Conservation (phyloP, 2,888 invertebrate species). For the Hypsopygia costalis region DNA sequence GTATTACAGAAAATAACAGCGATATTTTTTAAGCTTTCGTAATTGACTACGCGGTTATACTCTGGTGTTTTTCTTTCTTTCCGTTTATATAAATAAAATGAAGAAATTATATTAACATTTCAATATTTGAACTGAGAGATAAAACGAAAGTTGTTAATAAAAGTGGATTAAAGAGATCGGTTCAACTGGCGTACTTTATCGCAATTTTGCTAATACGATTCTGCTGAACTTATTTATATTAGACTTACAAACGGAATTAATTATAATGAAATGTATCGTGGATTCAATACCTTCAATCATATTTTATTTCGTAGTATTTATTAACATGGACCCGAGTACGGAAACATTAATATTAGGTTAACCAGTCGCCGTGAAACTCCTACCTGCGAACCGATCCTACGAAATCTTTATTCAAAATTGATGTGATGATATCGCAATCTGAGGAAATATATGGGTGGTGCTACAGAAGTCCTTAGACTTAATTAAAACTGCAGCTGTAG, state of each 20-base stretch:
- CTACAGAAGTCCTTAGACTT: too few relatives aligned
- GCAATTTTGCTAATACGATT: constrained; percentile 20
- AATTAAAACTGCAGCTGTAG: too few relatives aligned
- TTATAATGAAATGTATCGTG: not conserved
- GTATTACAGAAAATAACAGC: constrained; percentile 55
- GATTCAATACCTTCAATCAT: too few relatives aligned
- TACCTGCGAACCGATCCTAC: too few relatives aligned
- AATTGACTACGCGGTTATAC: constrained; percentile 64
- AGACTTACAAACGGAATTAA: not conserved
- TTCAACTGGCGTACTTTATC: constrained; percentile 32
- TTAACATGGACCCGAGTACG: too few relatives aligned
- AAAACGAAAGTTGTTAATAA: constrained; percentile 49
- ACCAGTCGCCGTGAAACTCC: too few relatives aligned
- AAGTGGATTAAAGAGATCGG: constrained; percentile 51
- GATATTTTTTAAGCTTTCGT: constrained; percentile 65
- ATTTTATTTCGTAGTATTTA: too few relatives aligned
- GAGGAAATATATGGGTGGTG: too few relatives aligned
- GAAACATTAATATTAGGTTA: too few relatives aligned
- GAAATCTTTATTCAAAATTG: too few relatives aligned
- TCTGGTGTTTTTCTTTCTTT: constrained; percentile 42
- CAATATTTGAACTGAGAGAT: constrained; percentile 47
- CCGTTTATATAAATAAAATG: constrained; percentile 34
- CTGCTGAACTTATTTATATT: not conserved
- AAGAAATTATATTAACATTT: constrained; percentile 57
- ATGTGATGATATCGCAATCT: too few relatives aligned